phyloP scores from a whole-genome alignment of 23 tunicate species.

The Trididemnum nubilum region DNA sequence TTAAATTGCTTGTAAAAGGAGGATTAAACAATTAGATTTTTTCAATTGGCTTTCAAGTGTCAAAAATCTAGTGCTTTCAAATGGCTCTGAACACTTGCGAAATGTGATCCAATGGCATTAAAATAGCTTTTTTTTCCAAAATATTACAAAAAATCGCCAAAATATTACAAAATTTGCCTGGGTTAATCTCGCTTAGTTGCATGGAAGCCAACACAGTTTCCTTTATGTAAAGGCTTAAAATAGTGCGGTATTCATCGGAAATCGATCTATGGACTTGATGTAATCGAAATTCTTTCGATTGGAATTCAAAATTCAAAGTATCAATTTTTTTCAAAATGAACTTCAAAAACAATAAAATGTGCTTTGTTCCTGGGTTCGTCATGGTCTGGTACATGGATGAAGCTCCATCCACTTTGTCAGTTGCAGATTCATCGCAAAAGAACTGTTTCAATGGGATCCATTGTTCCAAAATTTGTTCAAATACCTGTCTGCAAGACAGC shows the following conservation, averaged over 20 bases:
- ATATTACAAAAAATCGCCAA: too few species aligned
- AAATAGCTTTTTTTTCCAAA: too few species aligned
- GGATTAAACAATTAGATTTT: too few species aligned
- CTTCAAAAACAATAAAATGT: slow-evolving; percentile 7
- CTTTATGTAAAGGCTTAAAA: not conserved
- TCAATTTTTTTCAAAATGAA: slow-evolving; percentile 25
- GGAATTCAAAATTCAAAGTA: slow-evolving; percentile 1
- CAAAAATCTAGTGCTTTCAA: too few species aligned
- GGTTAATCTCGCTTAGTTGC: not conserved
- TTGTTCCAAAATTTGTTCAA: slow-evolving; percentile 18
- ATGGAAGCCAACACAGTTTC: not conserved
- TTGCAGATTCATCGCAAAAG: not conserved
- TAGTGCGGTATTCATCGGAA: slow-evolving; percentile 2
- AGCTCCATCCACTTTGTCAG: slow-evolving; percentile 3
- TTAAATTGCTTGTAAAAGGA: too few species aligned
- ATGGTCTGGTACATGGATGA: not conserved
- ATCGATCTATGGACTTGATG: slow-evolving; percentile 21
- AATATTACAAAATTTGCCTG: not conserved
- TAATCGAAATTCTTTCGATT: slow-evolving; percentile 12
- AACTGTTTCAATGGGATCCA: not conserved
- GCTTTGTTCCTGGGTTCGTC: slow-evolving; percentile 18
- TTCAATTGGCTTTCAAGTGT: too few species aligned
- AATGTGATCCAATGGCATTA: too few species aligned
- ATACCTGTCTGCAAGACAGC: slow-evolving; percentile 12
- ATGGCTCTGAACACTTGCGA: too few species aligned